Conservation (phyloP, 2,888 invertebrate genomes). For the Pollenia angustigena region DNA sequence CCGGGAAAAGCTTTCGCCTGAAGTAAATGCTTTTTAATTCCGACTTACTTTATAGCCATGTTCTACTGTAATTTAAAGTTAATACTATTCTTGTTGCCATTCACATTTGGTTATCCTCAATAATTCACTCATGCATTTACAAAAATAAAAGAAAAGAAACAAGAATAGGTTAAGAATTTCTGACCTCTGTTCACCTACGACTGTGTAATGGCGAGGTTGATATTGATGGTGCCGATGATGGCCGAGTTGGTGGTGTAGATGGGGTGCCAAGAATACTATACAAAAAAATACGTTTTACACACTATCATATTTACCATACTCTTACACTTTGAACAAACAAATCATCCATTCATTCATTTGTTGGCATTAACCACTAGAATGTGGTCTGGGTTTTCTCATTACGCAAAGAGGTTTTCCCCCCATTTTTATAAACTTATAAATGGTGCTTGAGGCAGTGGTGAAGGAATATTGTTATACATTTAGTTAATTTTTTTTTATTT, state of each 20-base stretch:
- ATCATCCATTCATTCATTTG: conserved; percentile 23
- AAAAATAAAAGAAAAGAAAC: neutral
- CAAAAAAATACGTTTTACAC: conserved; percentile 6
- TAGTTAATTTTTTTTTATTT: conserved; percentile 18
- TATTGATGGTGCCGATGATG: conserved; percentile 2
- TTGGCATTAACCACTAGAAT: conserved; percentile 51
- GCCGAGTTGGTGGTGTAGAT: conserved; percentile 13
- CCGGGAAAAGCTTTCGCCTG: too few relatives aligned
- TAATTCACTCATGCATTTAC: conserved; percentile 39
- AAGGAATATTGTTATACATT: conserved; percentile 12
- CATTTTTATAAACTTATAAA: neutral
- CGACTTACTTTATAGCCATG: neutral
- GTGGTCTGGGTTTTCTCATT: conserved; percentile 52
- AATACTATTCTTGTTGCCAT: neutral
- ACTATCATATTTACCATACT: conserved; percentile 4
- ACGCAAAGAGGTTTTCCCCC: conserved; percentile 24
- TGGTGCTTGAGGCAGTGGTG: neutral
- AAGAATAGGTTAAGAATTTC: conserved; percentile 51
- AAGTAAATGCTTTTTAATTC: too few relatives aligned
- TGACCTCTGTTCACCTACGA: conserved; percentile 60
- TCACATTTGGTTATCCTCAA: conserved; percentile 9
- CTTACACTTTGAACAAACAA: conserved; percentile 12
- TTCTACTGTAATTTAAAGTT: neutral
- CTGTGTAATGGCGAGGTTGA: conserved; percentile 3
- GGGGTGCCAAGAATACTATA: neutral